Conservation (phyloP, 2,113 vertebrate genomes). For the Indicator indicator region DNA sequence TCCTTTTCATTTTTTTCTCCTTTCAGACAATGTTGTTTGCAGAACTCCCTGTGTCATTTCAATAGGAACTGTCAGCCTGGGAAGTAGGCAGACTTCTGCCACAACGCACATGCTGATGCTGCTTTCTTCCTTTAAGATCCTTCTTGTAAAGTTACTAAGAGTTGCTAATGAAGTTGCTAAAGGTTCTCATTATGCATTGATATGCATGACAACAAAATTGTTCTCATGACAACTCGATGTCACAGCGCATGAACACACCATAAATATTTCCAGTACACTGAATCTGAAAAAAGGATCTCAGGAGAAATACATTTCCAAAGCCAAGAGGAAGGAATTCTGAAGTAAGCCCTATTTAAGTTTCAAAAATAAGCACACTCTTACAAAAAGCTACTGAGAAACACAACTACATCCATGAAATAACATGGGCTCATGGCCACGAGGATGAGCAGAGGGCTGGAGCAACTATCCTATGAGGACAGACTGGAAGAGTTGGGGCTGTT, state of each 20-base stretch:
- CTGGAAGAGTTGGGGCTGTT: too few species aligned
- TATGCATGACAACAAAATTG: neutral
- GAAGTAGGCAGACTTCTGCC: neutral
- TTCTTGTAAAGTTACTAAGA: neutral
- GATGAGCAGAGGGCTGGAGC: too few species aligned
- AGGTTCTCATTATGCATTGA: neutral
- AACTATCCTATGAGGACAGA: too few species aligned
- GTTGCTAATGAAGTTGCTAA: slow-evolving; percentile 11
- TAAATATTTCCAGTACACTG: neutral
- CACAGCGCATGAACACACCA: neutral
- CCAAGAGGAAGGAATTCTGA: neutral
- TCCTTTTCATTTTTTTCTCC: neutral
- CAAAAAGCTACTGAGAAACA: neutral
- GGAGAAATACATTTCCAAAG: neutral
- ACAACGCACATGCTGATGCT: neutral
- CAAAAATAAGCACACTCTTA: neutral
- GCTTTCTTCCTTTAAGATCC: neutral
- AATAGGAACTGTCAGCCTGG: neutral
- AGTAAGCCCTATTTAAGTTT: neutral
- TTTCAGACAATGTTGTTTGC: neutral
- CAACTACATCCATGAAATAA: neutral
- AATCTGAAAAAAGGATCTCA: neutral
- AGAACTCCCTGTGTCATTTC: neutral
- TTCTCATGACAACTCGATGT: neutral
- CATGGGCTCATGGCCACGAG: too few species aligned